phyloP scores from a whole-genome alignment of 1,140 invertebrate genomes.

The Ips nitidus region DNA sequence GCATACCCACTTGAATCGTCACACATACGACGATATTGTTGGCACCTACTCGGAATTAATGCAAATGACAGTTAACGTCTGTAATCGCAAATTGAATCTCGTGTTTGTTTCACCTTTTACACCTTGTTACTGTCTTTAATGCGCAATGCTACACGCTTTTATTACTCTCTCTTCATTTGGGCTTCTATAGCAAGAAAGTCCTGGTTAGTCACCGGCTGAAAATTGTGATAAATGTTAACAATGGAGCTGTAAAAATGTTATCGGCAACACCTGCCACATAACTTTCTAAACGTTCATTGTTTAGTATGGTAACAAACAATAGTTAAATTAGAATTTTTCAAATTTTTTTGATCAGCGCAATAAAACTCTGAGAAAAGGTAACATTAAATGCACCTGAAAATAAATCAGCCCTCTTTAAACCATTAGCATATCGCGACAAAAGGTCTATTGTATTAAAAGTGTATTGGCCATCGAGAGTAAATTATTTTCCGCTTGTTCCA shows the following conservation, averaged over 20 bases:
- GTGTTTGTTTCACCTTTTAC: conserved; percentile 25
- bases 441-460: conserved; percentile 40
- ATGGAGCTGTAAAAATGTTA: too few relatives aligned
- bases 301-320: too few relatives aligned
- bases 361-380: too few relatives aligned
- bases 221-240: too few relatives aligned
- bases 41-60: conserved; percentile 17
- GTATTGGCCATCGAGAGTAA: conserved; percentile 45
- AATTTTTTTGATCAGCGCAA: too few relatives aligned
- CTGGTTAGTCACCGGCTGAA: too few relatives aligned
- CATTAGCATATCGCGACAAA: conserved; percentile 46
- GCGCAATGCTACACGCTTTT: not conserved
- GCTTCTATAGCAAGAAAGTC: too few relatives aligned
- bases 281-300: too few relatives aligned
- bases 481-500: conserved; percentile 47
- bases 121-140: conserved; percentile 15
- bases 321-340: too few relatives aligned
- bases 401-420: not conserved
- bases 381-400: too few relatives aligned
- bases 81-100: conserved; percentile 23
- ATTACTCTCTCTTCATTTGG: not conserved
- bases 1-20: conserved; percentile 6
- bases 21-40: conserved; percentile 10
- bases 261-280: too few relatives aligned
- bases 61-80: conserved; percentile 18